A percentile compares a stretch with the other conserved stretches of the same genome.
These are phyloP conservation scores for Leptobrachium ailaonicum DNA, from an alignment of 2,113 vertebrate species.

Conservation along the genomic window DNA sequence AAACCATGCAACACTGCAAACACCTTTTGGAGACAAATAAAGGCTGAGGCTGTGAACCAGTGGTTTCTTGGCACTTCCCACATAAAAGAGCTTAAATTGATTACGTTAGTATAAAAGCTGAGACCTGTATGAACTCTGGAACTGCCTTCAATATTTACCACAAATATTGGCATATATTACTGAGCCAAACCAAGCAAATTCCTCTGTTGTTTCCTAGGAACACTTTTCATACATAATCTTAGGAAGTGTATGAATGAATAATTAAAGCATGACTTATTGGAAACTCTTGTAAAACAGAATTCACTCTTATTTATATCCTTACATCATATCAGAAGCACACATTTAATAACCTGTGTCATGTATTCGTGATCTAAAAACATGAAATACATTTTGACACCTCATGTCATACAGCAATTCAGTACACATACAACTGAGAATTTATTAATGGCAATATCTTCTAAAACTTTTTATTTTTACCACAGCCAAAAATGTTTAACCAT, in stretches of 20 bases:
- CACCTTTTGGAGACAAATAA: background rate
- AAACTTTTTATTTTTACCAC: too few species aligned
- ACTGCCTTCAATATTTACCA: background rate
- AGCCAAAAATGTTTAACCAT: too few species aligned
- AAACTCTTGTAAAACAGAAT: too few species aligned
- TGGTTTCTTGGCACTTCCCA: conserved; percentile 11
- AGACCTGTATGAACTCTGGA: conserved; percentile 4
- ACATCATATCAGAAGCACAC: too few species aligned
- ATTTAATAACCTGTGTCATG: too few species aligned
- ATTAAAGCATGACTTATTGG: background rate
- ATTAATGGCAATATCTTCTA: too few species aligned
- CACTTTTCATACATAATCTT: background rate
- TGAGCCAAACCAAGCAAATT: conserved; percentile 4
- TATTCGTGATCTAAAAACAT: too few species aligned
- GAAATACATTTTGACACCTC: too few species aligned
- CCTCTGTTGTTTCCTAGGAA: background rate
- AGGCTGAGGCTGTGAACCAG: background rate
- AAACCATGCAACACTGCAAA: background rate
- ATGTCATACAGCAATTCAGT: too few species aligned
- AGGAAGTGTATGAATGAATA: background rate
- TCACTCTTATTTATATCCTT: background rate
- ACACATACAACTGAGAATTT: too few species aligned
- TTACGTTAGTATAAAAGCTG: conserved; percentile 5
- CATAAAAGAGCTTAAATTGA: conserved; percentile 1
- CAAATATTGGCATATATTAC: conserved; percentile 16